phyloP scores from a whole-genome alignment of 2,888 invertebrate species.

The Drosophila crucigera region DNA sequence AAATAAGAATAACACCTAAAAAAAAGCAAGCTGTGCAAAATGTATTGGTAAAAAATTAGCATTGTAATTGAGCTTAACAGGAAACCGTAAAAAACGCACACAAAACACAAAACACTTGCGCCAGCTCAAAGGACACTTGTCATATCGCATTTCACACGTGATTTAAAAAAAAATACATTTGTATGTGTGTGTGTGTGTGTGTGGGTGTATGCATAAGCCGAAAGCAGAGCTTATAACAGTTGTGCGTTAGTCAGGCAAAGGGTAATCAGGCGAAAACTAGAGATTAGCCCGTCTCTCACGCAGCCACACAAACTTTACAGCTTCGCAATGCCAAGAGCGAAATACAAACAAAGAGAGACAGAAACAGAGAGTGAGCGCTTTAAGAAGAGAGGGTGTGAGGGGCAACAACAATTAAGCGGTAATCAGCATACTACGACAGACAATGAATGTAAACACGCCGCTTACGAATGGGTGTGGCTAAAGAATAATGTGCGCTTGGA shows the following conservation, averaged over 20 bases:
- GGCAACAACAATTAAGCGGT: slow-evolving; percentile 64
- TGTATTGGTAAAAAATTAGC: slow-evolving; percentile 59
- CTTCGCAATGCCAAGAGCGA: background rate
- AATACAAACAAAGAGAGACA: background rate
- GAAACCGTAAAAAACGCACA: slow-evolving; percentile 85
- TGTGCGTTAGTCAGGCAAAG: slow-evolving; percentile 54
- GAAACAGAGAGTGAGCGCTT: background rate
- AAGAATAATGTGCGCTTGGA: slow-evolving; percentile 66
- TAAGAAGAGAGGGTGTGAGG: background rate
- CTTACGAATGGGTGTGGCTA: slow-evolving; percentile 28
- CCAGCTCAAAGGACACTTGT: slow-evolving; percentile 71
- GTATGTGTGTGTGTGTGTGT: background rate
- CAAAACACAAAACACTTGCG: slow-evolving; percentile 58
- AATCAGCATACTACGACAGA: slow-evolving; percentile 48
- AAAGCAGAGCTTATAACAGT: slow-evolving; percentile 58
- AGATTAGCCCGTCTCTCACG: slow-evolving; percentile 55
- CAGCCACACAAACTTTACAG: slow-evolving; percentile 42
- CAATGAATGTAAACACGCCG: slow-evolving; percentile 29
- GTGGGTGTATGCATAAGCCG: slow-evolving; percentile 25
- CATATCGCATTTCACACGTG: slow-evolving; percentile 77
- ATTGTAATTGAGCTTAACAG: slow-evolving; percentile 85
- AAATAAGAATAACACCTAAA: slow-evolving; percentile 19
- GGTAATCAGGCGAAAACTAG: slow-evolving; percentile 75
- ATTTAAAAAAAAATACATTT: slow-evolving; percentile 63
- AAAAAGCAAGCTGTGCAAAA: slow-evolving; percentile 47